A percentile compares a stretch with the other conserved stretches of the same genome.
phyloP scores from a whole-genome alignment of 2,888 invertebrate genomes.

The Epinotia brunnichana region DNA sequence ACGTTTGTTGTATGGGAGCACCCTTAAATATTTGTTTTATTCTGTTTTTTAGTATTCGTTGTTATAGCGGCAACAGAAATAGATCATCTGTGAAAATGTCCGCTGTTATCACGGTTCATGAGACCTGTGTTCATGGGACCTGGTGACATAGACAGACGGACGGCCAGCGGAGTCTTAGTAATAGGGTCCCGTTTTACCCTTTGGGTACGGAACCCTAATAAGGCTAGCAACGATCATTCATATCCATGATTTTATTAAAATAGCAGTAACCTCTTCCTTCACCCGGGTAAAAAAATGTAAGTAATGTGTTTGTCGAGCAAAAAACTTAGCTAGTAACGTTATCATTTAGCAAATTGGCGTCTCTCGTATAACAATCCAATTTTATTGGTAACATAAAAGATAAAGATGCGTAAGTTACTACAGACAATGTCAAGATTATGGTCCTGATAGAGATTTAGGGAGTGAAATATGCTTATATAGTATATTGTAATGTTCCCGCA shows the following conservation, averaged over 20 bases:
- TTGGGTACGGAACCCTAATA: too few species aligned
- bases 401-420: slow-evolving; percentile 12
- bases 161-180: too few species aligned
- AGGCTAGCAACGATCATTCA: not conserved
- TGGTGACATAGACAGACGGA: too few species aligned
- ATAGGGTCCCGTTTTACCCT: too few species aligned
- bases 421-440: slow-evolving; percentile 7
- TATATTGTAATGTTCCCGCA: not conserved
- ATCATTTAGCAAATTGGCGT: slow-evolving; percentile 17
- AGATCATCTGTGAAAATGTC: too few species aligned
- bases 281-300: slow-evolving; percentile 28
- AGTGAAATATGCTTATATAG: not conserved
- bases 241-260: not conserved
- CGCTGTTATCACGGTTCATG: too few species aligned
- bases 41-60: too few species aligned
- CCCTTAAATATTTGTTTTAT: too few species aligned
- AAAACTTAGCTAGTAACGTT: slow-evolving; percentile 14
- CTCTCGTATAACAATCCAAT: slow-evolving; percentile 5
- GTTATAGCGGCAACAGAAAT: too few species aligned
- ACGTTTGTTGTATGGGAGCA: too few species aligned
- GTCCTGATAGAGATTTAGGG: not conserved
- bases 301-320: slow-evolving; percentile 46
- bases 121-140: too few species aligned
- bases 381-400: slow-evolving; percentile 19
- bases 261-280: not conserved